These are phyloP conservation scores for Apamea monoglypha DNA, from an alignment of 2,888 invertebrate species.

Conservation along the genomic window DNA sequence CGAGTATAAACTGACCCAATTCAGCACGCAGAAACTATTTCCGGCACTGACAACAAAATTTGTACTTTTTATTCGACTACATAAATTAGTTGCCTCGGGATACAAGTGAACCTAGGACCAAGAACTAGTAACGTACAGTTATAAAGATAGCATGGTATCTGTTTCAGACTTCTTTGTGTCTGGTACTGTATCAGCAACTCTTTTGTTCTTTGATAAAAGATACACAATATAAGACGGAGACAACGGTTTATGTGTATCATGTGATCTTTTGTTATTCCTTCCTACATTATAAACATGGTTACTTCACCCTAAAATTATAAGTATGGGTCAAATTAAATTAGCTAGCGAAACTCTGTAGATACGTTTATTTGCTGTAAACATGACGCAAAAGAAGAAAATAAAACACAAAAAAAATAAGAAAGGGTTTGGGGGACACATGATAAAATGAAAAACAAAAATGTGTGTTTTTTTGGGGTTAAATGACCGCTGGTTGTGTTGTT, in stretches of 20 bases:
- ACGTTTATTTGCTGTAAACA: too few species aligned
- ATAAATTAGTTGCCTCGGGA: neutral
- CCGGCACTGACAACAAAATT: neutral
- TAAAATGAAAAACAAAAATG: too few species aligned
- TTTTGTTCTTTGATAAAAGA: constrained; percentile 56
- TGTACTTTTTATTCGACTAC: neutral
- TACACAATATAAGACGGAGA: constrained; percentile 4
- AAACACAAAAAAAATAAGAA: too few species aligned
- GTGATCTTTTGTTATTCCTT: constrained; percentile 23
- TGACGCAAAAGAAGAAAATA: too few species aligned
- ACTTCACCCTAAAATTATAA: neutral
- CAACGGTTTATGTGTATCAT: constrained; percentile 12
- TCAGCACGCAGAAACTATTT: neutral
- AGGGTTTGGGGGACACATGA: too few species aligned
- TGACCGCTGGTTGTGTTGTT: too few species aligned
- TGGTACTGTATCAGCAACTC: constrained; percentile 14
- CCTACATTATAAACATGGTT: neutral
- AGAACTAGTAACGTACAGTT: neutral
- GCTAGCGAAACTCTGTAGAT: too few species aligned
- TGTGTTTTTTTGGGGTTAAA: too few species aligned
- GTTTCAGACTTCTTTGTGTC: constrained; percentile 50
- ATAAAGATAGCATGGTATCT: constrained; percentile 21
- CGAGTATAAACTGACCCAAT: neutral
- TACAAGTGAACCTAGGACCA: neutral
- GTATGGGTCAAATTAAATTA: neutral